Evolutionary conservation across 1,140 invertebrate species (phyloP).

Genomic region (Drosophila sucinea): DNA sequence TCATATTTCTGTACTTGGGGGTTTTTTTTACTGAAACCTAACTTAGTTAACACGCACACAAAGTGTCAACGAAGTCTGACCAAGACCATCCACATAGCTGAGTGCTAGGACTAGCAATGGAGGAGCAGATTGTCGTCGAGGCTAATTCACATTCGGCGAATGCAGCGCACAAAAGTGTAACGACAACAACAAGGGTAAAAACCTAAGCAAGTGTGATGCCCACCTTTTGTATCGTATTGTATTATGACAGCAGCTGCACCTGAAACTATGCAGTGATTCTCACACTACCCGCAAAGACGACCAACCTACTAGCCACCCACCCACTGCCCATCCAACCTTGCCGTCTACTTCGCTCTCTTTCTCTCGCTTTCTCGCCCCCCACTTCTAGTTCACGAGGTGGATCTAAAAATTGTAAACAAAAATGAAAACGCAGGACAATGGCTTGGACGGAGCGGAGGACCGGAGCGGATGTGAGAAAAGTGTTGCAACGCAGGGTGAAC

Average conservation of each 20-base stretch:
- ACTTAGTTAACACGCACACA: constrained; percentile 53
- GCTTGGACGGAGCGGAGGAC: constrained; percentile 19
- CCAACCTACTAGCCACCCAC: neutral
- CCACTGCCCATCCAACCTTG: neutral
- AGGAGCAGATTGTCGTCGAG: constrained; percentile 14
- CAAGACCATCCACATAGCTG: neutral
- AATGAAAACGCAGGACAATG: constrained; percentile 60
- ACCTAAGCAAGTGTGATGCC: constrained; percentile 46
- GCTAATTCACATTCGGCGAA: constrained; percentile 67
- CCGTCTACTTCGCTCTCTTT: no score
- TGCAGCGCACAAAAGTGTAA: constrained; percentile 36
- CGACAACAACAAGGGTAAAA: constrained; percentile 13
- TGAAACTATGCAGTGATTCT: constrained; percentile 74
- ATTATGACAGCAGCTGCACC: constrained; percentile 74
- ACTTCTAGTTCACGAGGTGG: constrained; percentile 27
- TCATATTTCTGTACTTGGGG: neutral
- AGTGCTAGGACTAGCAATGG: neutral
- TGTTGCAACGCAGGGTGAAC: constrained; percentile 37
- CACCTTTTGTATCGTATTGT: constrained; percentile 50
- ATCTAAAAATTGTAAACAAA: constrained; percentile 68
- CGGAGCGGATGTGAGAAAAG: constrained; percentile 7
- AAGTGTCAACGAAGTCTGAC: constrained; percentile 37
- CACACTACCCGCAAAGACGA: neutral
- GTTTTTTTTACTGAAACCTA: constrained; percentile 25
- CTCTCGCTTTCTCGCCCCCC: no score